Evolutionary conservation across 2,797 vertebrate genomes (phyloP).

Genomic region (Amblyopsis hoosieri): DNA sequence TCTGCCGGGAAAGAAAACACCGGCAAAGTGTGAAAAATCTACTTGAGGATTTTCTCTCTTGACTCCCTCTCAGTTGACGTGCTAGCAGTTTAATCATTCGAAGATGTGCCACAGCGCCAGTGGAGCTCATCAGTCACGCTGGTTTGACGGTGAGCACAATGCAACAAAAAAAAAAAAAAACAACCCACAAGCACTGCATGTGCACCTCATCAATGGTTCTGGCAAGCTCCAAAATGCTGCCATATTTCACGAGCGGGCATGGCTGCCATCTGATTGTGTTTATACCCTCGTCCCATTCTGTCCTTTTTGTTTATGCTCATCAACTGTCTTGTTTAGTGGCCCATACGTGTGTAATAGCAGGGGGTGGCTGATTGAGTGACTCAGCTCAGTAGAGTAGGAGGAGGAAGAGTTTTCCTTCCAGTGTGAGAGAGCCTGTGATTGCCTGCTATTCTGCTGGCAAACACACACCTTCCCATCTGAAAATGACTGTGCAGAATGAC

Average conservation of each 20-base stretch:
- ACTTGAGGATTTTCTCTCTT: conserved; percentile 38
- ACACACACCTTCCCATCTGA: conserved; percentile 4
- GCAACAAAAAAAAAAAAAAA: conserved; percentile 12
- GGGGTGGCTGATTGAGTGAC: conserved; percentile 36
- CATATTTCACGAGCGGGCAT: conserved; percentile 57
- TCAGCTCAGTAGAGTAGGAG: conserved; percentile 6
- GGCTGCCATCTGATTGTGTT: conserved; percentile 68
- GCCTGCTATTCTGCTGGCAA: conserved; percentile 15
- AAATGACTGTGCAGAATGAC: conserved; percentile 7
- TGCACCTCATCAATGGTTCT: conserved; percentile 68
- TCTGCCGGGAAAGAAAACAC: no score
- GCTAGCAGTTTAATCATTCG: conserved; percentile 58
- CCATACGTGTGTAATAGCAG: conserved; percentile 19
- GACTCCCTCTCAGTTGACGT: conserved; percentile 57
- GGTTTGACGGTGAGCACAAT: conserved; percentile 49
- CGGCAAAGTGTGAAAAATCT: conserved; percentile 35
- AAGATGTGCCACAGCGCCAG: conserved; percentile 56
- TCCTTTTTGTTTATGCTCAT: conserved; percentile 38
- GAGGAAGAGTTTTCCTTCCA: conserved; percentile 19
- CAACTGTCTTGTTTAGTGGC: conserved; percentile 41
- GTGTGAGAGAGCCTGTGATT: conserved; percentile 21
- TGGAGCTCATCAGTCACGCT: conserved; percentile 63
- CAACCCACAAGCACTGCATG: conserved; percentile 39
- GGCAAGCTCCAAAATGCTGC: conserved; percentile 43
- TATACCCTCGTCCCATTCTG: conserved; percentile 25